Base-by-base conservation (phyloP, 2,797 vertebrate species). In the Coilia nasus region DNA sequence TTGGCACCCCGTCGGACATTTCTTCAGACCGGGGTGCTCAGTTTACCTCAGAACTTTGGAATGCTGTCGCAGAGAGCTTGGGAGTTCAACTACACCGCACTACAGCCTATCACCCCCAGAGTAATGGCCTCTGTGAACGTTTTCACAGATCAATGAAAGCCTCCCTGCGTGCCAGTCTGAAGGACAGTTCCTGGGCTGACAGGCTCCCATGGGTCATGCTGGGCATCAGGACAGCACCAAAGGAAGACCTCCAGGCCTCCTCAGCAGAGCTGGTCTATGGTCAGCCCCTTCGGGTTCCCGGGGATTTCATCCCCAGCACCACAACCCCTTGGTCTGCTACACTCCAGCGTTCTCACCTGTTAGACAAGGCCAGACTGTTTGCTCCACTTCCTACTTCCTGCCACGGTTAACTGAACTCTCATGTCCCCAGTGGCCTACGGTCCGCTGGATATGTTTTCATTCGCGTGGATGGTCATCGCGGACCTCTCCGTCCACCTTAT, bases 191-290 rank as follows among this genome's bases (percentile, higher is more conserved):
- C 60, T 84, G 83, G 71, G 11, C 31, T 11, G 83, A 83, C 25
- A 56, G n/a, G 28, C 83, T 84, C 23, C 83, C 67, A 0, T 83
- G 62, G 83, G 83, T 83, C 23, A n/a, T 80, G 67, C 83, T 80
- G 5, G 50, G 54, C 10, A 28, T 59, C 31, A 60, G 71, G 46
- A 31, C 83, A 0, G 62, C 46, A 1, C 83, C 64, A 1, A 84
- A 75, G 41, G 83, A 84, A 46, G 83, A 84, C 71, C 71, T 81
- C 0, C 19, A 81, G 50, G 59, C 50, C 23, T 84, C 15, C 4
- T 81, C 83, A 0, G 64, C 64, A 0, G 64, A 84, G 25, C 46
- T 84, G n/a, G 64, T 84, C n/a, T 67, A 67, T 19, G 80, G 84
- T 0, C 75, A 82, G 59, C n/a, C 59, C 0, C 78, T 85, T 2